A percentile compares a stretch with the other conserved stretches of the same genome.
phyloP scores from a whole-genome alignment of 2,888 invertebrate genomes.

The Neocrepidodera transversa region DNA sequence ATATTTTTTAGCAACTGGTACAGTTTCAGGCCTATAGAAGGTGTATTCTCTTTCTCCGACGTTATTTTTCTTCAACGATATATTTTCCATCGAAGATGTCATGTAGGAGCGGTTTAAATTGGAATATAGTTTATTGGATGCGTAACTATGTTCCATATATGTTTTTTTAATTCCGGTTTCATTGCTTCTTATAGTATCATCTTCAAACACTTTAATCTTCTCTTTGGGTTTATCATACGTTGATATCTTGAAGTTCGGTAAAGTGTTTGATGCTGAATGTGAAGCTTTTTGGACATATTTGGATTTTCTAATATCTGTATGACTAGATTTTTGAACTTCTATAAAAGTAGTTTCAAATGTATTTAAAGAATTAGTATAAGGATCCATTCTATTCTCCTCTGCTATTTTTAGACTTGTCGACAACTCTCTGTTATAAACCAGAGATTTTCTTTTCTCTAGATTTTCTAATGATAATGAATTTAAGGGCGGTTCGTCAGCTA shows the following conservation, averaged over 20 bases:
- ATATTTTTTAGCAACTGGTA: conserved; percentile 15
- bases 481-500: conserved; percentile 51
- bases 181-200: conserved; percentile 59
- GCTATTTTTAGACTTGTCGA: conserved; percentile 59
- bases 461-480: conserved; percentile 57
- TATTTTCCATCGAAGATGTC: conserved; percentile 52
- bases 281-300: conserved; percentile 26
- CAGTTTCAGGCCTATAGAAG: conserved; percentile 49
- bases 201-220: conserved; percentile 60
- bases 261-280: conserved; percentile 39
- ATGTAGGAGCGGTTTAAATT: conserved; percentile 33
- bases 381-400: conserved; percentile 41
- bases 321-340: conserved; percentile 45
- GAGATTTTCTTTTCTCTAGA: conserved; percentile 57
- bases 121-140: not conserved
- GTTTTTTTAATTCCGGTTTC: conserved; percentile 43
- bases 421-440: conserved; percentile 59
- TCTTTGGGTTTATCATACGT: conserved; percentile 58
- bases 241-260: conserved; percentile 61
- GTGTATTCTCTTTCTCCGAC: conserved; percentile 45
- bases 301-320: conserved; percentile 22
- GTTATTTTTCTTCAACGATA: conserved; percentile 44
- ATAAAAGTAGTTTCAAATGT: conserved; percentile 46
- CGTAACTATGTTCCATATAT: conserved; percentile 11
- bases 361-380: conserved; percentile 43